Base-by-base conservation (phyloP, 2,888 invertebrate genomes). In the Dasypogon diadema region DNA sequence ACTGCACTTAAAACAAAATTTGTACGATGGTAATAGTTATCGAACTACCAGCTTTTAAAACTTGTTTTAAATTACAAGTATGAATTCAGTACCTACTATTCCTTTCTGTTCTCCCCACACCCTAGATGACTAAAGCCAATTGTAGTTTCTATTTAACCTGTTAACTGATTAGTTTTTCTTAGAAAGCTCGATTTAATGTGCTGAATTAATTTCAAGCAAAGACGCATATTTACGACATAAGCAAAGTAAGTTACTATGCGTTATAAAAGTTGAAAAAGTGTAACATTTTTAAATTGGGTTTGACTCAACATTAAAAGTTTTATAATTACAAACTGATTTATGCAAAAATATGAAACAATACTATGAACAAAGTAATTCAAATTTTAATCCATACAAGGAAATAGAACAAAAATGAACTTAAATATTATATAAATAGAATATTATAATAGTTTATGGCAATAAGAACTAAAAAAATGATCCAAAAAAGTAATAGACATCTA, bases 351-450 rank as follows among this genome's bases (percentile, higher is more conserved):
- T 48, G 48, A 48, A 48, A 48, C 16, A 6, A 48, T 48, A 5
- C 30, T 30, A 30, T 60, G 30, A 58, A 58, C 30, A 58, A 58
- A 58, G 30, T 58, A 58, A 58, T 58, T 30, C 24, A 26, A 58
- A 58, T 26, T 58, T 58, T 58, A 58, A 58, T 58, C 58, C 16
- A 58, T 26, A 58, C 58, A 58, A 58, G 24, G 58, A 58, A 58
- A 58, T 58, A 30, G 58, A 58, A 58, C 58, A 58, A 58, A 30
- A 58, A 58, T 58, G 58, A 58, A 58, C 58, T 58, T 58, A 58
- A 58, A 58, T 30, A 30, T 30, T n/a, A n/a, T n/a, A n/a, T n/a
- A n/a, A n/a, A n/a, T n/a, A n/a, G n/a, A n/a, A n/a, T n/a, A n/a
- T 30, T 30, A 30, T 30, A 30, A 30, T 30, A 30, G 30, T 30